Percentiles rank a stretch among this genome's conserved stretches.
Evolutionary conservation across 2,888 invertebrate species (phyloP).

Genomic region (Orthonevra nobilis): DNA sequence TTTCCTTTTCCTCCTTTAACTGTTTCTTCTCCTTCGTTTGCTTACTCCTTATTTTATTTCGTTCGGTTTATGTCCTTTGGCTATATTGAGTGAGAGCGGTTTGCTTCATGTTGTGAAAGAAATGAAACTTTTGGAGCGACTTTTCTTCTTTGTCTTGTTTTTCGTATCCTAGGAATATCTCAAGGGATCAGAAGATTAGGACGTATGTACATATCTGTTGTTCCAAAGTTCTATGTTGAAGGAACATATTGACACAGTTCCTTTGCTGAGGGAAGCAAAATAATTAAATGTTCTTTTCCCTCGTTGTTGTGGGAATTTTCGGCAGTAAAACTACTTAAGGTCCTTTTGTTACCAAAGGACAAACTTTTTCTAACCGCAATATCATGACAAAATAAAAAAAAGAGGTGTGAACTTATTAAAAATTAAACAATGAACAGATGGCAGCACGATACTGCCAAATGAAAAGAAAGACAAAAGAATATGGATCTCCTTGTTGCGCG

Average conservation of each 20-base stretch:
- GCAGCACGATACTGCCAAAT: too few relatives aligned
- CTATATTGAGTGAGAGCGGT: conserved; percentile 47
- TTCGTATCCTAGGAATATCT: conserved; percentile 44
- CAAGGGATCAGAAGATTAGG: conserved; percentile 57
- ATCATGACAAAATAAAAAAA: conserved; percentile 17
- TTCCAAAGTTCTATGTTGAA: conserved; percentile 16
- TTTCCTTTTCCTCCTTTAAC: conserved; percentile 13
- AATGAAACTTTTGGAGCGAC: conserved; percentile 53
- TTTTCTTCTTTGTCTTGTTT: conserved; percentile 26
- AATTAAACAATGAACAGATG: conserved; percentile 59
- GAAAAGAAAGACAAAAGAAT: conserved; percentile 37
- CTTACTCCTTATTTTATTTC: conserved; percentile 27
- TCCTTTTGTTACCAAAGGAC: conserved; percentile 37
- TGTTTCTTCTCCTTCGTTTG: background rate
- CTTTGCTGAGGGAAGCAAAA: conserved; percentile 33
- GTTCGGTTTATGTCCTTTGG: conserved; percentile 30
- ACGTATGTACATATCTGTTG: conserved; percentile 41
- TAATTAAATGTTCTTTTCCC: conserved; percentile 56
- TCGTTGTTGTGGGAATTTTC: conserved; percentile 38
- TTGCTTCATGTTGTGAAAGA: conserved; percentile 19
- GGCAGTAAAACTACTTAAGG: conserved; percentile 10
- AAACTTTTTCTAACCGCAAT: conserved; percentile 7
- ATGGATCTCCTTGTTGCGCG: conserved; percentile 42
- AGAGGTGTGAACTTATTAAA: conserved; percentile 65
- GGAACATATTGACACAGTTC: conserved; percentile 18